Percentiles rank a stretch among this genome's conserved stretches.
phyloP scores from a whole-genome alignment of 2,797 vertebrate species.

The Melanogrammus aeglefinus region DNA sequence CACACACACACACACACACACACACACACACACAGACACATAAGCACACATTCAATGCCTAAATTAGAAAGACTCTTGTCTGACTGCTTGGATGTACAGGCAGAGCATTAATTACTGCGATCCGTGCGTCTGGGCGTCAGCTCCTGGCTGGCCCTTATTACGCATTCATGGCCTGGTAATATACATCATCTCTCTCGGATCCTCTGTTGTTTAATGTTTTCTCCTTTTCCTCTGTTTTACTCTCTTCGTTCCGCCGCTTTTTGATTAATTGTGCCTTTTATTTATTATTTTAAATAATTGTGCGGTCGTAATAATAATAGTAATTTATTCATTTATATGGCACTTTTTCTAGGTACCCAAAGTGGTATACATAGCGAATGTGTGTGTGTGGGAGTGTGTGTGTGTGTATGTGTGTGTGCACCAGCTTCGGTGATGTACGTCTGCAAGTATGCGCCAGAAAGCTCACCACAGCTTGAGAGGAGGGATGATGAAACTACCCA shows the following conservation, averaged over 20 bases:
- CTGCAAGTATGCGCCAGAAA: no score
- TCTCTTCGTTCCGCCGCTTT: neutral
- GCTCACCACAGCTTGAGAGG: no score
- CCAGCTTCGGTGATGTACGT: no score
- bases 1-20: no score
- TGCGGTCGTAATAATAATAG: neutral
- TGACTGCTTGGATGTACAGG: conserved; percentile 54
- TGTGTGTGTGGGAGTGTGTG: no score
- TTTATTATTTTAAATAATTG: neutral
- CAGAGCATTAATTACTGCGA: conserved; percentile 67
- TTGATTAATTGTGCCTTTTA: neutral
- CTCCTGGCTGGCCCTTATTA: conserved; percentile 66
- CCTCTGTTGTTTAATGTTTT: conserved; percentile 19
- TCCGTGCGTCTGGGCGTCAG: conserved; percentile 26
- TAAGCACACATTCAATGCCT: conserved; percentile 27
- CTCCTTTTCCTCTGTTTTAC: conserved; percentile 19
- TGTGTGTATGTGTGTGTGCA: no score
- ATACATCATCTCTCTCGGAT: conserved; percentile 56
- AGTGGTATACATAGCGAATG: no score
- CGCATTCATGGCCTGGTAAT: conserved; percentile 65
- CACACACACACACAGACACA: neutral
- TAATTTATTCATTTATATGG: no score
- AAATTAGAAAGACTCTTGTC: conserved; percentile 60
- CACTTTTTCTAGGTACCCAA: no score
- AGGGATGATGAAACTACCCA: no score